phyloP scores from a whole-genome alignment of 2,888 invertebrate species.

The Esperia sulphurella region DNA sequence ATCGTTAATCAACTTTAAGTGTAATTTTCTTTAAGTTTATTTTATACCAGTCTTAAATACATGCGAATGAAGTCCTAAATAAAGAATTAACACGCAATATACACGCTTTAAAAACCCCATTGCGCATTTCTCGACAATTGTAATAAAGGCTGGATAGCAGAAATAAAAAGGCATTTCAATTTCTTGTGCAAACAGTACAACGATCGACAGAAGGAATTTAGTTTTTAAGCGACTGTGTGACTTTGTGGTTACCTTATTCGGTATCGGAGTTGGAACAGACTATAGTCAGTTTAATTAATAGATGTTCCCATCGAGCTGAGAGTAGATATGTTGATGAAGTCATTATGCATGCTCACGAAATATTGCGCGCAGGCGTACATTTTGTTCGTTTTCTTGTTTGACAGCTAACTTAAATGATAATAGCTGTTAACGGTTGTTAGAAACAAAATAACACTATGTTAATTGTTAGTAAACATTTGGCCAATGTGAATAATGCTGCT shows the following conservation, averaged over 20 bases:
- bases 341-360: slow-evolving; percentile 59
- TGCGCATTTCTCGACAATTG: neutral
- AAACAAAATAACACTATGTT: slow-evolving; percentile 8
- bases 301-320: slow-evolving; percentile 38
- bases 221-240: slow-evolving; percentile 51
- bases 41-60: neutral
- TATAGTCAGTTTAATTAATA: slow-evolving; percentile 59
- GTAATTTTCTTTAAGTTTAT: neutral
- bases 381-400: slow-evolving; percentile 19
- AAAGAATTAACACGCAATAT: neutral
- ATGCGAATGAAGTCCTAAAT: too few relatives aligned
- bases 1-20: too few relatives aligned
- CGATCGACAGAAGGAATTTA: slow-evolving; percentile 38
- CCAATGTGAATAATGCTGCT: slow-evolving; percentile 22
- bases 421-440: slow-evolving; percentile 19
- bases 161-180: slow-evolving; percentile 1
- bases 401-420: slow-evolving; percentile 21
- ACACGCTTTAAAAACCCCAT: neutral
- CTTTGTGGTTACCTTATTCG: slow-evolving; percentile 51
- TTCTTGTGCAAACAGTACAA: slow-evolving; percentile 10
- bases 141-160: neutral
- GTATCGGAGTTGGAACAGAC: slow-evolving; percentile 41
- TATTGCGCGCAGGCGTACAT: slow-evolving; percentile 27
- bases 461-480: neutral
- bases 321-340: slow-evolving; percentile 51